Evolutionary conservation across 2,888 invertebrate species (phyloP).

Genomic region (Exephanes ischioxanthus): DNA sequence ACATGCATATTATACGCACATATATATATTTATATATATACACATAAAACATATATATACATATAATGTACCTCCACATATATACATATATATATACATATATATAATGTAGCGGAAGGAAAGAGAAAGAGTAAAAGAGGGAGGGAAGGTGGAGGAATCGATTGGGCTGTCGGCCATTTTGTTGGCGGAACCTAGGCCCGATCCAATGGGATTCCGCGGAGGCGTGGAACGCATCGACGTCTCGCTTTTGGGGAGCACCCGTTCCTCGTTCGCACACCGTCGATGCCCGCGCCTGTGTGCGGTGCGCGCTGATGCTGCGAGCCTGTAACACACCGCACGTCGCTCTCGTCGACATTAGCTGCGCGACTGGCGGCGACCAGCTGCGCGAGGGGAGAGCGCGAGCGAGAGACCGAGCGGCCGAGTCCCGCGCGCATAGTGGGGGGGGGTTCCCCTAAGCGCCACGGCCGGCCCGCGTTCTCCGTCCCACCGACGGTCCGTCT

Average conservation of each 20-base stretch:
- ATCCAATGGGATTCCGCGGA: constrained; percentile 74
- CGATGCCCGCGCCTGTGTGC: constrained; percentile 1
- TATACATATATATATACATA: neutral
- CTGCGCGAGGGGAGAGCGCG: constrained; percentile 52
- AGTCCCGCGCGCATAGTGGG: neutral
- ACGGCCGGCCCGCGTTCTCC: neutral
- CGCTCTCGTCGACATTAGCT: constrained; percentile 6
- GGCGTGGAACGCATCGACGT: constrained; percentile 80
- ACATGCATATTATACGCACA: neutral
- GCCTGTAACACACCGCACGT: neutral
- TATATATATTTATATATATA: neutral
- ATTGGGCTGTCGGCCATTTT: constrained; percentile 84
- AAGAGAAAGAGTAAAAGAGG: constrained; percentile 33
- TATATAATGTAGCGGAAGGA: constrained; percentile 11
- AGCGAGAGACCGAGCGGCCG: constrained; percentile 24
- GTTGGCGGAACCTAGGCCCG: constrained; percentile 77
- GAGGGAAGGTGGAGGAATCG: constrained; percentile 77
- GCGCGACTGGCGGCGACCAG: constrained; percentile 32
- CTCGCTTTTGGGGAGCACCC: constrained; percentile 44
- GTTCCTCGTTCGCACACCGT: constrained; percentile 1
- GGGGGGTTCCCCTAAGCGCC: constrained; percentile 12
- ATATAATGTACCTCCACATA: neutral
- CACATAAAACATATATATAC: neutral
- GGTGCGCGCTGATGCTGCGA: neutral
- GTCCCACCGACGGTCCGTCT: neutral